A percentile compares a stretch with the other conserved stretches of the same genome.
Evolutionary conservation across 2,888 invertebrate genomes (phyloP).

Genomic region (Melanotus villosus): DNA sequence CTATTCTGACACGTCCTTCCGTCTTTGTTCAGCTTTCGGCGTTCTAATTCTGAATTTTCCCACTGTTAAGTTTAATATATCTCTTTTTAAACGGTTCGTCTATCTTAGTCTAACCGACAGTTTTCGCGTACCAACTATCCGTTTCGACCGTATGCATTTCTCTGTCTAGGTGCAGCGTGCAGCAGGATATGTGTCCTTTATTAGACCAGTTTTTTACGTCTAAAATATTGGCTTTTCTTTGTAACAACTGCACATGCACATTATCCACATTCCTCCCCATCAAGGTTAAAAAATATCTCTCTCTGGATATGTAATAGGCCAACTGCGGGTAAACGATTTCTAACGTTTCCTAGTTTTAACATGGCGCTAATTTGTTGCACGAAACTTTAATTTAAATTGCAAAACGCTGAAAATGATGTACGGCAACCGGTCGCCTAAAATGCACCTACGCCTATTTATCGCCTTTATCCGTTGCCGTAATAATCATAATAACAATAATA

Average conservation of each 20-base stretch:
- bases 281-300: slow-evolving; percentile 50
- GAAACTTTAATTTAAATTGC: slow-evolving; percentile 38
- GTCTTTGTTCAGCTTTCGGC: slow-evolving; percentile 51
- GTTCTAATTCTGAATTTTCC: slow-evolving; percentile 47
- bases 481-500: too few relatives aligned
- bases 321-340: slow-evolving; percentile 29
- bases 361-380: slow-evolving; percentile 41
- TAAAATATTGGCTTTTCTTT: slow-evolving; percentile 52
- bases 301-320: slow-evolving; percentile 29
- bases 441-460: slow-evolving; percentile 5
- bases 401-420: slow-evolving; percentile 3
- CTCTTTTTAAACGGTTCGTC: slow-evolving; percentile 56
- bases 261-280: slow-evolving; percentile 51
- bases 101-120: slow-evolving; percentile 72
- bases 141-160: slow-evolving; percentile 43
- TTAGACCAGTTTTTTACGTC: slow-evolving; percentile 49
- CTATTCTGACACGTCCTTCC: slow-evolving; percentile 48
- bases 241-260: slow-evolving; percentile 50
- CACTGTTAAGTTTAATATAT: slow-evolving; percentile 46
- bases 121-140: slow-evolving; percentile 59
- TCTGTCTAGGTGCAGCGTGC: slow-evolving; percentile 41
- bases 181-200: slow-evolving; percentile 42
- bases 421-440: not conserved
- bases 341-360: slow-evolving; percentile 45
- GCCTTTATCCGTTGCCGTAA: slow-evolving; percentile 6